A percentile compares a stretch with the other conserved stretches of the same genome.
Conservation (phyloP, 2,888 invertebrate genomes). For the Drosophila macrospina region DNA sequence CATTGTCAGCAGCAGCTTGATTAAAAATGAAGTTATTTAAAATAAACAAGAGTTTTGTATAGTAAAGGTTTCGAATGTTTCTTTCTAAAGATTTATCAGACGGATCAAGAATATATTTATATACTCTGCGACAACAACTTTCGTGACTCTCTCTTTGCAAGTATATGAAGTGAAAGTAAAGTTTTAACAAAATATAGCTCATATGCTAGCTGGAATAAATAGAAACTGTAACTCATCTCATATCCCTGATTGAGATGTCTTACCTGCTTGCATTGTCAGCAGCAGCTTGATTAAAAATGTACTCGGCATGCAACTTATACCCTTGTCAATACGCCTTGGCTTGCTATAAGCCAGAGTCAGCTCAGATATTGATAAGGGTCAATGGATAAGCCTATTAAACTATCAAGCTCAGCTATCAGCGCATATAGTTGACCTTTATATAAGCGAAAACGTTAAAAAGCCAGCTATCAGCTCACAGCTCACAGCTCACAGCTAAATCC, state of each 20-base stretch:
- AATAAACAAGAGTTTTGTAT: too few relatives aligned
- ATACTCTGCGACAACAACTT: too few relatives aligned
- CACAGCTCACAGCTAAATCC: slow-evolving; percentile 17
- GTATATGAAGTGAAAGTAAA: too few relatives aligned
- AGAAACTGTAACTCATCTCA: background rate
- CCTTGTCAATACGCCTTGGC: slow-evolving; percentile 24
- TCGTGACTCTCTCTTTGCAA: too few relatives aligned
- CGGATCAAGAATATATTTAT: too few relatives aligned
- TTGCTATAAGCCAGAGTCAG: slow-evolving; percentile 19
- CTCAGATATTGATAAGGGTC: slow-evolving; percentile 56
- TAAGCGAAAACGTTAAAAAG: slow-evolving; percentile 40
- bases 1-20: slow-evolving; percentile 8
- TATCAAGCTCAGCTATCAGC: slow-evolving; percentile 44
- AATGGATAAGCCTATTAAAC: slow-evolving; percentile 47
- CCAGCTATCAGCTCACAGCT: slow-evolving; percentile 26
- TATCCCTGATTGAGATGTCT: background rate
- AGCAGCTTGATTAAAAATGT: background rate
- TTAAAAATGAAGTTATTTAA: too few relatives aligned
- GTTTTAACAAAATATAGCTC: too few relatives aligned
- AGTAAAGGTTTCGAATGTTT: too few relatives aligned
- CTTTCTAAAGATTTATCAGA: too few relatives aligned
- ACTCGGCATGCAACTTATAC: slow-evolving; percentile 1
- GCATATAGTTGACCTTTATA: slow-evolving; percentile 31
- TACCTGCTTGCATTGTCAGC: slow-evolving; percentile 14
- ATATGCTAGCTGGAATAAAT: background rate